These are phyloP conservation scores for Ficedula albicollis DNA, from an alignment of 2,797 vertebrate species.

Conservation along the genomic window DNA sequence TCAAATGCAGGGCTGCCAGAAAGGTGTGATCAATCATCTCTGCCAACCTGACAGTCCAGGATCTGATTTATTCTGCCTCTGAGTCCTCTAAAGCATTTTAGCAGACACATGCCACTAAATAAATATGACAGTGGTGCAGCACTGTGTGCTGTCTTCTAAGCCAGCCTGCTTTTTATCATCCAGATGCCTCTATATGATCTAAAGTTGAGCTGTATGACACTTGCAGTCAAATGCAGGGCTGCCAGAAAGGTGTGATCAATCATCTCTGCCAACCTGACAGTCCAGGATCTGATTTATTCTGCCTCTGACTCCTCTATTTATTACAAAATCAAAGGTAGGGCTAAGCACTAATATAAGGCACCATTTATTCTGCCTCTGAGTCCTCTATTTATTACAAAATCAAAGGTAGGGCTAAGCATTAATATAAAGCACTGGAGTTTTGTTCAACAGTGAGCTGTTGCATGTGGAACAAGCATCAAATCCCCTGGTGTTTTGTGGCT, in stretches of 20 bases:
- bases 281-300: slow-evolving; percentile 10
- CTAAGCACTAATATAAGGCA: slow-evolving; percentile 21
- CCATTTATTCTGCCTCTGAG: too few relatives aligned
- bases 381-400: slow-evolving; percentile 60
- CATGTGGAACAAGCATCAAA: slow-evolving; percentile 9
- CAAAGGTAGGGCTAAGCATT: slow-evolving; percentile 21
- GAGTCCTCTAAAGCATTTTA: background rate
- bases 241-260: slow-evolving; percentile 40
- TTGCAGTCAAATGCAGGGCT: slow-evolving; percentile 27
- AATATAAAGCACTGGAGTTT: slow-evolving; percentile 6
- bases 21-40: slow-evolving; percentile 42
- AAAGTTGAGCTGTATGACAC: background rate
- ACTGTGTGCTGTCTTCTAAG: background rate
- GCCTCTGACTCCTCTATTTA: slow-evolving; percentile 25
- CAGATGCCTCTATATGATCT: background rate
- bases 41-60: background rate
- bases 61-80: too few relatives aligned
- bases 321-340: slow-evolving; percentile 47
- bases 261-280: slow-evolving; percentile 4
- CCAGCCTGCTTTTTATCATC: slow-evolving; percentile 11
- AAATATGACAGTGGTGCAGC: background rate
- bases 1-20: slow-evolving; percentile 25
- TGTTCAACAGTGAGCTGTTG: slow-evolving; percentile 4
- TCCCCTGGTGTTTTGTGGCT: background rate
- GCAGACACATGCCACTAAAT: background rate